phyloP scores from a whole-genome alignment of 35 echinoderm and acorn worm genomes.

The Apostichopus parvimensis region DNA sequence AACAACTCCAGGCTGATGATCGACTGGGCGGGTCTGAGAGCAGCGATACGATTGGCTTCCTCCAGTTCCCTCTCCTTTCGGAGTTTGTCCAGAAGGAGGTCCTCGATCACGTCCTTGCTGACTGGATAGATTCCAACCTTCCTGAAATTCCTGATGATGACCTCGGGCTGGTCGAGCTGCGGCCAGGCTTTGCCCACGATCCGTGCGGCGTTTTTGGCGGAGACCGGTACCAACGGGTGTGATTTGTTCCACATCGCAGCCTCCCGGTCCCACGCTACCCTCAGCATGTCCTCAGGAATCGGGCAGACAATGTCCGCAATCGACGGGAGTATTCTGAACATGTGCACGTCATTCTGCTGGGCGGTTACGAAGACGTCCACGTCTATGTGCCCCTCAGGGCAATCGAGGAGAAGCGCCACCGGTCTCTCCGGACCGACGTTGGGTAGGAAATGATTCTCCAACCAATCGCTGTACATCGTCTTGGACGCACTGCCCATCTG shows the following conservation, averaged over 20 bases:
- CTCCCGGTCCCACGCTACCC: slow-evolving; percentile 32
- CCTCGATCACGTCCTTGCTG: slow-evolving; percentile 33
- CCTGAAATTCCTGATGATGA: slow-evolving; percentile 36
- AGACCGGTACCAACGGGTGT: slow-evolving; percentile 45
- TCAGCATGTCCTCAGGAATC: slow-evolving; percentile 24
- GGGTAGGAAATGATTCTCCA: slow-evolving; percentile 68
- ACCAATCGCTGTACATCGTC: slow-evolving; percentile 55
- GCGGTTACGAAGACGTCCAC: slow-evolving; percentile 62
- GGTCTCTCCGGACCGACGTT: slow-evolving; percentile 53
- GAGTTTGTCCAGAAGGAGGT: slow-evolving; percentile 14
- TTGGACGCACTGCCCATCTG: slow-evolving; percentile 47
- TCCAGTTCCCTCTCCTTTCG: slow-evolving; percentile 12
- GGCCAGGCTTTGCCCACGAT: slow-evolving; percentile 55
- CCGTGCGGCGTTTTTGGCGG: slow-evolving; percentile 47
- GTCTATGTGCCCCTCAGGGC: slow-evolving; percentile 52
- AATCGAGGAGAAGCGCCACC: slow-evolving; percentile 47
- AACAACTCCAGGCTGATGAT: slow-evolving; percentile 27
- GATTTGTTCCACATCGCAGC: slow-evolving; percentile 20
- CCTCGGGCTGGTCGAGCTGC: slow-evolving; percentile 39
- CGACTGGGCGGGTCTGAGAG: slow-evolving; percentile 24
- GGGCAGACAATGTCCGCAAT: slow-evolving; percentile 44
- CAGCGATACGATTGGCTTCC: neutral
- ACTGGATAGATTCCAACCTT: slow-evolving; percentile 57
- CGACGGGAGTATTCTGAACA: slow-evolving; percentile 51
- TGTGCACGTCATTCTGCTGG: slow-evolving; percentile 59